phyloP scores from a whole-genome alignment of 2,888 invertebrate genomes.

The Entomobrya multifasciata region DNA sequence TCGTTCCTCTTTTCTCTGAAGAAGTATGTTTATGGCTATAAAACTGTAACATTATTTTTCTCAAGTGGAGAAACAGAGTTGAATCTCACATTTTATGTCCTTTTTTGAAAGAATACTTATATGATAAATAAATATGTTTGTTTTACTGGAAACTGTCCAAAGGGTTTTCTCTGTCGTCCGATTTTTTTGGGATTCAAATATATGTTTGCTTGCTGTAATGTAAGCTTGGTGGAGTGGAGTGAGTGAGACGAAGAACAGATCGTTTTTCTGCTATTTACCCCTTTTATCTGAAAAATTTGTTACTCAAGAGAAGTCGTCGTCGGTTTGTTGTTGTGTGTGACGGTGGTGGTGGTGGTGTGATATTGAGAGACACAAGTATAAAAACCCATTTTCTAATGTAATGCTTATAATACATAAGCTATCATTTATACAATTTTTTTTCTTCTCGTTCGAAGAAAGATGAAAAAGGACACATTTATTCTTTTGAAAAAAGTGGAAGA shows the following conservation, averaged over 20 bases:
- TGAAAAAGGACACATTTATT: slow-evolving; percentile 33
- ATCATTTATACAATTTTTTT: background rate
- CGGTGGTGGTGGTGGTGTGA: too few relatives aligned
- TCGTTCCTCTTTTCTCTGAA: too few relatives aligned
- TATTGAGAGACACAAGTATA: background rate
- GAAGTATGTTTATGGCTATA: too few relatives aligned
- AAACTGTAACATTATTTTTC: slow-evolving; percentile 47
- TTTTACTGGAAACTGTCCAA: slow-evolving; percentile 70
- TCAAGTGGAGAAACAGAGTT: slow-evolving; percentile 21
- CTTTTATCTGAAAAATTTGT: background rate
- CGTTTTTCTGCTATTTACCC: slow-evolving; percentile 37
- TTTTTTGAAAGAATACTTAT: background rate
- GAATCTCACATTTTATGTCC: slow-evolving; percentile 27
- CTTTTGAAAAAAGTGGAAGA: background rate
- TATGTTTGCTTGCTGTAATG: slow-evolving; percentile 16
- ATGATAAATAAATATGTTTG: slow-evolving; percentile 67
- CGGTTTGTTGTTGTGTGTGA: slow-evolving; percentile 7
- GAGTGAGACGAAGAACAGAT: slow-evolving; percentile 9
- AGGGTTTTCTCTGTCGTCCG: slow-evolving; percentile 27
- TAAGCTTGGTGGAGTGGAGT: slow-evolving; percentile 15
- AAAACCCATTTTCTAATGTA: background rate
- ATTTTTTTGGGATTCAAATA: slow-evolving; percentile 30
- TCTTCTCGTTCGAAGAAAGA: background rate
- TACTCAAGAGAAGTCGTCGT: background rate
- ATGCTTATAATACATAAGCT: background rate